These are phyloP conservation scores for Trichosurus vulpecula DNA, from an alignment of 2,797 vertebrate genomes.

Conservation along the genomic window DNA sequence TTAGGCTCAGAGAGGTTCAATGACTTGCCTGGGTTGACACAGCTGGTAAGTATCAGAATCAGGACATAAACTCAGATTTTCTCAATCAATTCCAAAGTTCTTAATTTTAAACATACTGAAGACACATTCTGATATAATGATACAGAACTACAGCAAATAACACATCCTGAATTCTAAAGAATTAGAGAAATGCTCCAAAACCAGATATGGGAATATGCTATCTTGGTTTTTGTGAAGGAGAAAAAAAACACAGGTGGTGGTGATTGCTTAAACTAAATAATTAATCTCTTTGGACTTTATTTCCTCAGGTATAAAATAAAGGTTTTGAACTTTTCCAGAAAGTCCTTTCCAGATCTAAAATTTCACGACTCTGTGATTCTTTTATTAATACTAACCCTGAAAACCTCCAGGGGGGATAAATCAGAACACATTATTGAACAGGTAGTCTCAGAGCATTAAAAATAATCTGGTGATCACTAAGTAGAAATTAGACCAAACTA, in stretches of 20 bases:
- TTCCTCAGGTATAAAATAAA: not conserved
- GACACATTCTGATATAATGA: not conserved
- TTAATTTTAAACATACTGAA: not conserved
- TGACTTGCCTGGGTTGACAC: not conserved
- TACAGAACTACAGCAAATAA: not conserved
- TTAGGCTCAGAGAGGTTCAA: no score
- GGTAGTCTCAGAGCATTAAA: not conserved
- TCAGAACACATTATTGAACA: not conserved
- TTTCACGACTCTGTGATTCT: not conserved
- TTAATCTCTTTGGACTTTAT: not conserved
- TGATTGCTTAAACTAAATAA: not conserved
- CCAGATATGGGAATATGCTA: not conserved
- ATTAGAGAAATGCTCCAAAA: not conserved
- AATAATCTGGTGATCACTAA: not conserved
- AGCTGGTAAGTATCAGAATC: not conserved
- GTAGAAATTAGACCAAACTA: not conserved
- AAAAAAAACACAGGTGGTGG: not conserved
- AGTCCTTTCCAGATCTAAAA: not conserved
- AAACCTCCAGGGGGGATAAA: not conserved
- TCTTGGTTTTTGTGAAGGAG: not conserved
- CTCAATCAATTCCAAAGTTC: not conserved
- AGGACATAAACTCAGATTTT: not conserved
- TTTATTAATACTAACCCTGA: not conserved
- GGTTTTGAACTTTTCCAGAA: not conserved
- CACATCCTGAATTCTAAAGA: not conserved